Conservation (phyloP, 2,797 vertebrate species). For the Gymnocypris eckloni region DNA sequence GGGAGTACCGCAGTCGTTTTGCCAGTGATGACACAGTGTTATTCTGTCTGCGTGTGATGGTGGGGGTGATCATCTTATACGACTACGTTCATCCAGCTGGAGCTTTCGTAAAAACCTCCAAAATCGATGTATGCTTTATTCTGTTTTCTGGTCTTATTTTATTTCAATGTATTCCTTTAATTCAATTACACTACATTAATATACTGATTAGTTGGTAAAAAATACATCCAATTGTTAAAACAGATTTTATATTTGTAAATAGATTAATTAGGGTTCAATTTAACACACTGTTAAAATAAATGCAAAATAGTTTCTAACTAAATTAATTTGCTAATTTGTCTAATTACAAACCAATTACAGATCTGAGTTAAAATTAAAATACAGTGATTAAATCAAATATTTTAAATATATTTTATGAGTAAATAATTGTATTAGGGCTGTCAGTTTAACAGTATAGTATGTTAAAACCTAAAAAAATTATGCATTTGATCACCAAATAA, state of each 20-base stretch:
- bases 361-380: neutral
- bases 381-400: neutral
- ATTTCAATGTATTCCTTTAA: neutral
- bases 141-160: neutral
- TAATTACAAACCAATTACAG: neutral
- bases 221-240: neutral
- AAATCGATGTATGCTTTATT: slow-evolving; percentile 88
- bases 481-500: neutral
- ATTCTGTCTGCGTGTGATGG: slow-evolving; percentile 97
- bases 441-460: neutral
- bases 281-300: neutral
- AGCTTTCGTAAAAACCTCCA: slow-evolving; percentile 94
- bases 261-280: neutral
- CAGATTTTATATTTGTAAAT: neutral
- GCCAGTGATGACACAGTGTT: slow-evolving; percentile 94
- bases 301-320: neutral
- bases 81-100: slow-evolving; percentile 96
- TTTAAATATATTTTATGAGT: neutral
- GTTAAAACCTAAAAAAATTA: neutral
- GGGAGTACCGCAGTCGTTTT: slow-evolving; percentile 94
- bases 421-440: neutral
- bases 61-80: slow-evolving; percentile 97
- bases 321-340: neutral
- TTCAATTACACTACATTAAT: neutral
- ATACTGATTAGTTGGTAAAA: neutral